phyloP scores from a whole-genome alignment of 2,113 vertebrate species.

The Hylia prasina region DNA sequence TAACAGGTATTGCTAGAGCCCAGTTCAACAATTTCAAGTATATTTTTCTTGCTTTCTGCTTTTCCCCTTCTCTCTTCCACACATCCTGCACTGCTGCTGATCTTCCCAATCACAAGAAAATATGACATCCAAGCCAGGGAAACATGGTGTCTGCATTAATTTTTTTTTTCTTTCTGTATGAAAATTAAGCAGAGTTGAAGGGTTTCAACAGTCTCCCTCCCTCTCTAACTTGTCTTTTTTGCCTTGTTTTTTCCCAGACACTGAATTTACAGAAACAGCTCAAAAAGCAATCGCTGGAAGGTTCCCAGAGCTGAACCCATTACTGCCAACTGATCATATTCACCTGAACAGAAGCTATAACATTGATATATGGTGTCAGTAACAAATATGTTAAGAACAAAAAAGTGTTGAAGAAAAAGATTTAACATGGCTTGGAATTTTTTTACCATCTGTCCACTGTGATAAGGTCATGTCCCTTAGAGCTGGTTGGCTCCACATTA shows the following conservation, averaged over 20 bases:
- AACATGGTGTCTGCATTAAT: background rate
- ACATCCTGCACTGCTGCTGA: background rate
- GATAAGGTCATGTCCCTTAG: constrained; percentile 48
- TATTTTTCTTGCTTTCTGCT: background rate
- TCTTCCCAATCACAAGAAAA: background rate
- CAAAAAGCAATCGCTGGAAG: background rate
- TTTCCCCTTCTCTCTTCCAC: background rate
- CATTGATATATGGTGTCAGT: constrained; percentile 41
- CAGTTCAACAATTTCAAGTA: background rate
- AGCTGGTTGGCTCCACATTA: background rate
- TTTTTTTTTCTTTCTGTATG: background rate
- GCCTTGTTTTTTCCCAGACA: background rate
- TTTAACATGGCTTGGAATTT: background rate
- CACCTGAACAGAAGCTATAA: constrained; percentile 39
- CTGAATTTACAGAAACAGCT: background rate
- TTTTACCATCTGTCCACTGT: constrained; percentile 46
- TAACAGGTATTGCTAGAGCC: background rate
- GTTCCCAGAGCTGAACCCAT: background rate
- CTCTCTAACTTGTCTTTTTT: background rate
- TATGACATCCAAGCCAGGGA: background rate
- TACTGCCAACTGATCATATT: background rate
- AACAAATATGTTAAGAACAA: constrained; percentile 54
- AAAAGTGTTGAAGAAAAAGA: constrained; percentile 23
- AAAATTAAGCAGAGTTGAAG: background rate
- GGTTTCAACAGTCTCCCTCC: background rate